Evolutionary conservation across 2,888 invertebrate species (phyloP), one percentile per base, ranked within the genome.

Genomic region (Drosophila nr. fundita): DNA sequence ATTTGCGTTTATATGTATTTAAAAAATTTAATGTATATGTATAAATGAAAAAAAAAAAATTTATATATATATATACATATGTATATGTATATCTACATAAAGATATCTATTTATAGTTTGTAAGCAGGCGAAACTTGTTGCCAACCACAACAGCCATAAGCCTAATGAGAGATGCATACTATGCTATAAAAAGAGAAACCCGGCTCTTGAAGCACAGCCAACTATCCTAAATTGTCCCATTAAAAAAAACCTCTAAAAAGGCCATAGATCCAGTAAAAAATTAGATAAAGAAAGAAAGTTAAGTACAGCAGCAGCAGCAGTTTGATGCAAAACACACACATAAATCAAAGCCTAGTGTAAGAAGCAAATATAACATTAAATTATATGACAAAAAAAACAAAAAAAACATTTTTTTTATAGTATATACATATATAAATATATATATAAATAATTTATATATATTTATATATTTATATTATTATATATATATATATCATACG

Each of bases 1-100:
- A 81, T 36, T 52, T 77, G 77, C 82, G 73, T 79, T 78, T 79
- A 79, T 70, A 53, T 79, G 75, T 82, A 79, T 69, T 82, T 74
- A 77, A 75, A 54, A 24, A 49, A 64, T 66, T 76, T 76, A 50
- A 63, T 76, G 58, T 36, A 36, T 52, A 36, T 52, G 34, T 48
- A 27, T 54, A 54, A 64, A 27, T 49, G 13, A 38, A 10, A 34
- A 27, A 40, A 30, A 13, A 50, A 11, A 49, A 6, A 34, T 24
- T 2, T 53, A 29, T n/a, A 48, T 30, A 29, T 32, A 53, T 58
- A 24, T 32, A 21, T 48, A 21, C 49, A 40, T n/a, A 29, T 53
- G 30, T 29, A 11, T 38, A 48, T 50, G 53, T 4, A 53, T 53
- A 61, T 49, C 36, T 65, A 54, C 58, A 34, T 53, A 48, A 49